Evolutionary conservation across 2,888 invertebrate species (phyloP).

Genomic region (Noctua pronuba): DNA sequence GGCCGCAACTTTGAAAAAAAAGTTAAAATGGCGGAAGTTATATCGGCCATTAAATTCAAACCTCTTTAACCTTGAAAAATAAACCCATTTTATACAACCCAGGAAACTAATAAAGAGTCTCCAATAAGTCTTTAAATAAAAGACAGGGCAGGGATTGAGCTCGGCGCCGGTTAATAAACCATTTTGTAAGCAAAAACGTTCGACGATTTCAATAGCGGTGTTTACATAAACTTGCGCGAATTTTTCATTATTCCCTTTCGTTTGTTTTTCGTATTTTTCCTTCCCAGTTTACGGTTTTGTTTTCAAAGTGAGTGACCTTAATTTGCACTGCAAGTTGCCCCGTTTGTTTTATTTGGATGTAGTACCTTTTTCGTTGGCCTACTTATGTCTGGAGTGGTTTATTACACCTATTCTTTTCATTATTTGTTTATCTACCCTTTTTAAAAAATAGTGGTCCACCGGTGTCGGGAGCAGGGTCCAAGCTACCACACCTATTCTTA

Average conservation of each 20-base stretch:
- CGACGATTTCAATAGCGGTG: conserved; percentile 21
- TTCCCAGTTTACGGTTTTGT: conserved; percentile 27
- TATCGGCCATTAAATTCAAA: too few relatives aligned
- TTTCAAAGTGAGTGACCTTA: conserved; percentile 19
- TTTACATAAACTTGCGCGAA: conserved; percentile 25
- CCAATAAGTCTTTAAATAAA: conserved; percentile 17
- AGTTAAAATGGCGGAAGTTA: too few relatives aligned
- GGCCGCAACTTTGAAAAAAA: too few relatives aligned
- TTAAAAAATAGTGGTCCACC: too few relatives aligned
- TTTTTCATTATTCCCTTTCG: conserved; percentile 36
- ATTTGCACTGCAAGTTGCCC: conserved; percentile 18
- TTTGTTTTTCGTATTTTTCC: conserved; percentile 20
- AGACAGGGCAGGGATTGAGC: not conserved
- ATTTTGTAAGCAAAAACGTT: conserved; percentile 29
- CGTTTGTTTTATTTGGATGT: conserved; percentile 25
- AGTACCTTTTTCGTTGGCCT: not conserved
- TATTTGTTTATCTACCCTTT: too few relatives aligned
- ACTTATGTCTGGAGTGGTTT: conserved; percentile 10
- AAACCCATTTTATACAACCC: not conserved
- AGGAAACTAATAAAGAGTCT: conserved; percentile 23
- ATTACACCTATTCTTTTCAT: not conserved
- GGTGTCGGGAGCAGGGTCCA: too few relatives aligned
- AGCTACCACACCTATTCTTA: not conserved
- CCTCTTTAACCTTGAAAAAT: not conserved
- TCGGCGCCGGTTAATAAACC: conserved; percentile 19